Percentiles rank a stretch among this genome's conserved stretches.
Conservation (phyloP, 2,113 vertebrate genomes). For the Pedionomus torquatus region DNA sequence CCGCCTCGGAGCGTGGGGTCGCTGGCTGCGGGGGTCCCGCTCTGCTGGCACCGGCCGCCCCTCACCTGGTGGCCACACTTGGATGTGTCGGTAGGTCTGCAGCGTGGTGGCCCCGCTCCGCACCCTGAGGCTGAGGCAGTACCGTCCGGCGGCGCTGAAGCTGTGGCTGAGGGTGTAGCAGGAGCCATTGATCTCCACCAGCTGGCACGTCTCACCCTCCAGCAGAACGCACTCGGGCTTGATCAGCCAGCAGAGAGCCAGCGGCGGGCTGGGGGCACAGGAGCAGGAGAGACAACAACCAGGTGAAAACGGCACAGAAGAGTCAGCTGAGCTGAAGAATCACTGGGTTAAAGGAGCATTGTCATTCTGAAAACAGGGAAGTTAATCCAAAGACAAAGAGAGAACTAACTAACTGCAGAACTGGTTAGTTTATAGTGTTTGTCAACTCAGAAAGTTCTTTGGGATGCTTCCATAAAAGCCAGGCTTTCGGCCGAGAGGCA, state of each 20-base stretch:
- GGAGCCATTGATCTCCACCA: slow-evolving; percentile 75
- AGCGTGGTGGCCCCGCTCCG: slow-evolving; percentile 81
- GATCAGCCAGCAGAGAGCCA: slow-evolving; percentile 87
- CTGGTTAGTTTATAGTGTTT: background rate
- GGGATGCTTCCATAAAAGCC: background rate
- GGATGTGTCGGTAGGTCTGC: slow-evolving; percentile 81
- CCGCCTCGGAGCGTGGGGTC: rapidly evolving
- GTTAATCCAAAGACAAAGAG: background rate
- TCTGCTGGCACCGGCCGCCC: background rate
- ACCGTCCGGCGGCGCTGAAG: slow-evolving; percentile 78
- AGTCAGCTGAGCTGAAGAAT: background rate
- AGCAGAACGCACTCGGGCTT: slow-evolving; percentile 78
- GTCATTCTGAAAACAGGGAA: background rate
- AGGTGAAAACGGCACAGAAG: background rate
- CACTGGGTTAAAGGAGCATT: background rate
- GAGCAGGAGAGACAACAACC: background rate
- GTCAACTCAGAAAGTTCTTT: background rate
- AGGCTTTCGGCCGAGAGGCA: background rate
- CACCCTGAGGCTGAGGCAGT: slow-evolving; percentile 85
- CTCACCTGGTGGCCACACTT: slow-evolving; percentile 81
- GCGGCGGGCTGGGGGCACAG: slow-evolving; percentile 76
- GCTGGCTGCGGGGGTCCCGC: too few species aligned
- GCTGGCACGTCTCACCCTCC: slow-evolving; percentile 74
- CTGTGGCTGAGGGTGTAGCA: slow-evolving; percentile 80
- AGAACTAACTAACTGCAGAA: background rate